Conservation (phyloP, 2,113 vertebrate species). For the Felis catus region F.catus_Fca126_mat1.0 CM031415.1:58083501-58084000, state of each 20-base stretch:
- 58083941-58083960: not conserved
- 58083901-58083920: not conserved
- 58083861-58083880: not conserved
- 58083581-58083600: not conserved
- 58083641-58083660: not conserved
- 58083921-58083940: not conserved
- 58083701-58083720: not conserved
- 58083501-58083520: not conserved
- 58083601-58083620: not conserved
- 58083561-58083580: not conserved
- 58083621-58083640: not conserved
- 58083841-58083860: not conserved
- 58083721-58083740: not conserved
- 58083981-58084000: not conserved
- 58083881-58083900: not conserved
- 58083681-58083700: not conserved
- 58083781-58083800: not conserved
- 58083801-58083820: not conserved
- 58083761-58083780: not conserved
- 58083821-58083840: not conserved
- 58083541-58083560: not conserved
- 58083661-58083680: not conserved
- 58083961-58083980: not conserved
- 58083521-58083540: not conserved
- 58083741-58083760: not conserved